Evolutionary conservation across 2,113 vertebrate genomes (phyloP).

Genomic region (Oxyruncus cristatus): DNA sequence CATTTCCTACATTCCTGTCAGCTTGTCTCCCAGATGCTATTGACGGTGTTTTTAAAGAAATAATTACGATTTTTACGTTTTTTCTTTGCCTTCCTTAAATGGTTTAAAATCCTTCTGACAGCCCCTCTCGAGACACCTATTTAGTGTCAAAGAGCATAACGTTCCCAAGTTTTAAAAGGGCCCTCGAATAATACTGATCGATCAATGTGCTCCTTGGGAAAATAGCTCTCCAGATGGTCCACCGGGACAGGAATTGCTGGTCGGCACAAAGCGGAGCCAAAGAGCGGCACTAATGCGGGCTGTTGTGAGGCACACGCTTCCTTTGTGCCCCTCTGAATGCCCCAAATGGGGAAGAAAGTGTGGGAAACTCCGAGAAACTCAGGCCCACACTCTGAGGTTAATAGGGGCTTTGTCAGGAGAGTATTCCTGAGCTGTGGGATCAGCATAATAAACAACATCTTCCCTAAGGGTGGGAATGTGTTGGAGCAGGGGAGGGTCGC

Average conservation of each 20-base stretch:
- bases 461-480: constrained; percentile 47
- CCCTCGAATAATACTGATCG: constrained; percentile 53
- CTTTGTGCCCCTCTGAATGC: constrained; percentile 79
- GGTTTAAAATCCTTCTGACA: constrained; percentile 62
- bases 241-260: constrained; percentile 67
- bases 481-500: constrained; percentile 18
- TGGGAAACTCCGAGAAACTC: constrained; percentile 86
- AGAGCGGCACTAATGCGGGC: constrained; percentile 85
- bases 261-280: constrained; percentile 78
- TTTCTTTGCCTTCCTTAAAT: background rate
- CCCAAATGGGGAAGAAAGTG: constrained; percentile 82
- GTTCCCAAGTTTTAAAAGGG: constrained; percentile 68
- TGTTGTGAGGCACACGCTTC: constrained; percentile 94
- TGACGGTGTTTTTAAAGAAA: background rate
- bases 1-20: background rate
- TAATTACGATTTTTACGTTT: background rate
- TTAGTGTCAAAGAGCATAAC: constrained; percentile 70
- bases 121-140: constrained; percentile 36
- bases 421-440: constrained; percentile 57
- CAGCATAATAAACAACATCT: constrained; percentile 62
- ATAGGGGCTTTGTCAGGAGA: constrained; percentile 65
- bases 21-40: background rate
- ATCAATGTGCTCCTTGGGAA: constrained; percentile 72
- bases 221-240: constrained; percentile 84
- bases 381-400: constrained; percentile 80